Evolutionary conservation across 2,888 invertebrate genomes (phyloP).

Genomic region (Hedychridium roseum): DNA sequence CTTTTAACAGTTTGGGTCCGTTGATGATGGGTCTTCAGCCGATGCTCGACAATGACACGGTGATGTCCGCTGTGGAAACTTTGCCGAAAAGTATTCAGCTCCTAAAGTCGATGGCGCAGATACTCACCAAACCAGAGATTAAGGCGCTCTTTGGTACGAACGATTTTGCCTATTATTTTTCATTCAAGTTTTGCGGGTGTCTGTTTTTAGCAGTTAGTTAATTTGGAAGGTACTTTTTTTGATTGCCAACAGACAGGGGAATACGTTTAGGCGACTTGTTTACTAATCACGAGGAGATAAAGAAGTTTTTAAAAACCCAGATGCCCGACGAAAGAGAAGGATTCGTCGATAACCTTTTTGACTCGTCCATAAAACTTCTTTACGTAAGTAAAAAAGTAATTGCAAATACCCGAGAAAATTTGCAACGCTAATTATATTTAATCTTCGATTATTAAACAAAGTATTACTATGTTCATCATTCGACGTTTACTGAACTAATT

Average conservation of each 20-base stretch:
- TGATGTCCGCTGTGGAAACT: constrained; percentile 64
- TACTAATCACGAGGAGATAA: constrained; percentile 63
- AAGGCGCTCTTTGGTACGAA: constrained; percentile 66
- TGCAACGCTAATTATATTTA: no score
- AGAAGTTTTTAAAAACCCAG: constrained; percentile 58
- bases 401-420: no score
- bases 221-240: background rate
- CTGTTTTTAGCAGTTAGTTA: background rate
- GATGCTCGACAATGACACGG: constrained; percentile 65
- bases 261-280: constrained; percentile 66
- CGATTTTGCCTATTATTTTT: no score
- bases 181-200: constrained; percentile 1
- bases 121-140: constrained; percentile 67
- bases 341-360: constrained; percentile 63
- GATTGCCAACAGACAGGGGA: constrained; percentile 64
- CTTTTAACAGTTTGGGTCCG: constrained; percentile 41
- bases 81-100: constrained; percentile 67
- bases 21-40: constrained; percentile 65
- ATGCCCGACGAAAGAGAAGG: constrained; percentile 59
- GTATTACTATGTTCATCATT: background rate
- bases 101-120: constrained; percentile 66
- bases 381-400: constrained; percentile 67
- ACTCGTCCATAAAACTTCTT: constrained; percentile 65
- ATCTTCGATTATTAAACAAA: no score
- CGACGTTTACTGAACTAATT: background rate